Evolutionary conservation across 2,888 invertebrate species (phyloP).

Genomic region (Catocala nupta): DNA sequence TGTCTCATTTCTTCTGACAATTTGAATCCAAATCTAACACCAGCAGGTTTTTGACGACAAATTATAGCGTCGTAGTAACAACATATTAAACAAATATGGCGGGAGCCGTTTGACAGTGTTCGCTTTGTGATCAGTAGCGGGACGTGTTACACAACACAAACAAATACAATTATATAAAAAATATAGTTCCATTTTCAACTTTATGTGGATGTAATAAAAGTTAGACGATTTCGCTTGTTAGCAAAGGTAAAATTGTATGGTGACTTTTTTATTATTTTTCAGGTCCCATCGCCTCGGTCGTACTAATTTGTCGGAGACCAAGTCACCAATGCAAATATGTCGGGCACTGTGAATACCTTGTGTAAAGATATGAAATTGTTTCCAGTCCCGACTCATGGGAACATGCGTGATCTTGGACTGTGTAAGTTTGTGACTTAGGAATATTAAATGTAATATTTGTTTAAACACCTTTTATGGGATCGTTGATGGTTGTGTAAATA

Average conservation of each 20-base stretch:
- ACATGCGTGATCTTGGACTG: conserved; percentile 50
- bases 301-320: conserved; percentile 81
- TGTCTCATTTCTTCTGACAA: not conserved
- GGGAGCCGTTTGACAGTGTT: conserved; percentile 70
- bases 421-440: conserved; percentile 38
- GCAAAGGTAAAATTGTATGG: conserved; percentile 40
- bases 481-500: conserved; percentile 14
- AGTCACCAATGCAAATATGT: conserved; percentile 85
- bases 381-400: conserved; percentile 78
- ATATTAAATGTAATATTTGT: conserved; percentile 48
- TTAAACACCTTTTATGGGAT: conserved; percentile 32
- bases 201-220: conserved; percentile 34
- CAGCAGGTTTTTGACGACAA: conserved; percentile 72
- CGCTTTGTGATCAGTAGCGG: conserved; percentile 72
- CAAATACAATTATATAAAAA: conserved; percentile 23
- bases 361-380: conserved; percentile 85
- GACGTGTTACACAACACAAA: conserved; percentile 51
- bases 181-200: conserved; percentile 31
- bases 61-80: conserved; percentile 68
- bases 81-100: conserved; percentile 77
- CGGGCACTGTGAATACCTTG: conserved; percentile 80
- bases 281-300: conserved; percentile 61
- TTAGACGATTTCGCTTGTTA: conserved; percentile 6
- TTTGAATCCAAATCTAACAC: conserved; percentile 67
- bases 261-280: conserved; percentile 71